Evolutionary conservation across 2,888 invertebrate genomes (phyloP).

Genomic region (Phyto melanocephala): DNA sequence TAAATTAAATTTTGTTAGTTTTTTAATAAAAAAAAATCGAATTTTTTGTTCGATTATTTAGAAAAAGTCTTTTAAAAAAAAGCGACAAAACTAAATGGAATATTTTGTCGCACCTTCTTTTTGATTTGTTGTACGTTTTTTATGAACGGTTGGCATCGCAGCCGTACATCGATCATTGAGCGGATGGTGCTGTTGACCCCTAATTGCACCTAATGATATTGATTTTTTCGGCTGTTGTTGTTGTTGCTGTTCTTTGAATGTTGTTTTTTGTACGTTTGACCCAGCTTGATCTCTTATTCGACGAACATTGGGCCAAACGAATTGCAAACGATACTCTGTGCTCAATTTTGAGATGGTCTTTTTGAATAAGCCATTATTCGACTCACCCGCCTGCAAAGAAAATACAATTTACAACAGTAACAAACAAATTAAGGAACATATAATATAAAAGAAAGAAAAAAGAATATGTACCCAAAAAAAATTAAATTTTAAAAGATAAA

Average conservation of each 20-base stretch:
- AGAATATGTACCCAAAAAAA: slow-evolving; percentile 13
- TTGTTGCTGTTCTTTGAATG: slow-evolving; percentile 83
- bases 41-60: slow-evolving; percentile 9
- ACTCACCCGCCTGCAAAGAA: slow-evolving; percentile 81
- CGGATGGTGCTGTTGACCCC: slow-evolving; percentile 81
- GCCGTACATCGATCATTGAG: slow-evolving; percentile 71
- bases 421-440: slow-evolving; percentile 64
- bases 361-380: slow-evolving; percentile 85
- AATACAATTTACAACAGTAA: slow-evolving; percentile 66
- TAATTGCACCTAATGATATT: slow-evolving; percentile 89
- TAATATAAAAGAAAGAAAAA: not conserved
- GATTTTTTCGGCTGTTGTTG: slow-evolving; percentile 82
- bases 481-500: not conserved
- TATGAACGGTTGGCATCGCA: slow-evolving; percentile 82
- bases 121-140: slow-evolving; percentile 82
- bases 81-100: slow-evolving; percentile 74
- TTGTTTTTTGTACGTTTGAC: slow-evolving; percentile 87
- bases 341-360: slow-evolving; percentile 86
- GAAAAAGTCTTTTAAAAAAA: slow-evolving; percentile 42
- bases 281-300: slow-evolving; percentile 78
- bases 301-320: slow-evolving; percentile 88
- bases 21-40: not conserved
- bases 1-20: slow-evolving; percentile 48
- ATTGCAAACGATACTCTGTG: slow-evolving; percentile 93
- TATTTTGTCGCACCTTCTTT: slow-evolving; percentile 79